Percentiles rank a stretch among this genome's conserved stretches.
phyloP scores from a whole-genome alignment of 2,113 vertebrate species.

The Eonycteris spelaea region DNA sequence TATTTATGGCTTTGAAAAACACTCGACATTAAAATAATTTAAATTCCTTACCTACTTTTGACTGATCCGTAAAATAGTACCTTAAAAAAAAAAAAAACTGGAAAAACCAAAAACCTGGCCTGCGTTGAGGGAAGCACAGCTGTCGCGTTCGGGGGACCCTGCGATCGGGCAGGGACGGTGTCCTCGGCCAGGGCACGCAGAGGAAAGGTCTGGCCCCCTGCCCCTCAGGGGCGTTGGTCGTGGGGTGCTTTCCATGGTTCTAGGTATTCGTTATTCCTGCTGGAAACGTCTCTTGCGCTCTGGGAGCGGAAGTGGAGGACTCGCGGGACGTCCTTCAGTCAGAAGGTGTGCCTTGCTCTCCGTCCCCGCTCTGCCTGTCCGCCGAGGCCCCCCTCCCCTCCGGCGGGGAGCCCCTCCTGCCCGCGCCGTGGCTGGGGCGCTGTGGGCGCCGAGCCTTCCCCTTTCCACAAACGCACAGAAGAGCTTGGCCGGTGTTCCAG shows the following conservation, averaged over 20 bases:
- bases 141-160: background rate
- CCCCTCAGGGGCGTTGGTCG: background rate
- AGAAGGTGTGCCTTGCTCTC: background rate
- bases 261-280: background rate
- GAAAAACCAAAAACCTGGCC: background rate
- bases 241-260: background rate
- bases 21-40: constrained; percentile 69
- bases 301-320: background rate
- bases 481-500: constrained; percentile 74
- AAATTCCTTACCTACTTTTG: constrained; percentile 30
- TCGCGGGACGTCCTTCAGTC: background rate
- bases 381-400: background rate
- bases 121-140: background rate
- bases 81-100: background rate
- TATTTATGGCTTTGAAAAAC: constrained; percentile 68
- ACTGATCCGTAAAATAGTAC: constrained; percentile 42
- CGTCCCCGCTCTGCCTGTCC: background rate
- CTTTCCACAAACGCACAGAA: constrained; percentile 54
- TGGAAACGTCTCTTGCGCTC: background rate
- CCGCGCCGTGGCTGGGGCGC: constrained; percentile 9
- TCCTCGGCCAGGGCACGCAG: background rate
- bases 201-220: background rate
- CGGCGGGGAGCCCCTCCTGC: fast-evolving
- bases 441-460: constrained; percentile 28
- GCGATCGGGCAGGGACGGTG: background rate